Evolutionary conservation across 2,888 invertebrate genomes (phyloP).

Genomic region (Danaus chrysippus): DNA sequence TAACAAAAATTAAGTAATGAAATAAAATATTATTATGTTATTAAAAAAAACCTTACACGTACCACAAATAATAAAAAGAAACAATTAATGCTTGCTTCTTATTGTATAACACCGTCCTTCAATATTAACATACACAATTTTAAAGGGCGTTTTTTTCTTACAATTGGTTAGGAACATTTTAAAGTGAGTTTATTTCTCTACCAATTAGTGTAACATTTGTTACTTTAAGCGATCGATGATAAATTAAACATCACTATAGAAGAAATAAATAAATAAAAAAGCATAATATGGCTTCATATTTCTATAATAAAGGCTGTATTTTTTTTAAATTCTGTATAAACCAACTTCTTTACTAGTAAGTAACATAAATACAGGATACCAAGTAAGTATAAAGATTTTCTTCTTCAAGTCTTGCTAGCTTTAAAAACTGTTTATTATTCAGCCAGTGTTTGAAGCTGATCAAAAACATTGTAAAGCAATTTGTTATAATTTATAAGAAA

Average conservation of each 20-base stretch:
- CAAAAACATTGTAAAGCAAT: conserved; percentile 7
- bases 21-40: too few relatives aligned
- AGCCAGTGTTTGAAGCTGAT: background rate
- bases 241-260: too few relatives aligned
- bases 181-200: background rate
- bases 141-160: conserved; percentile 28
- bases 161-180: conserved; percentile 11
- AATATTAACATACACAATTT: conserved; percentile 63
- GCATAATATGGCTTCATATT: too few relatives aligned
- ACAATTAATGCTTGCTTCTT: conserved; percentile 5
- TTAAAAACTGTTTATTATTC: background rate
- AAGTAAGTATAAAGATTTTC: background rate
- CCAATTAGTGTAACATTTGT: background rate
- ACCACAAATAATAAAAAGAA: background rate
- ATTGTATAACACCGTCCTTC: conserved; percentile 40
- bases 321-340: too few relatives aligned
- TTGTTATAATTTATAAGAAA: conserved; percentile 2
- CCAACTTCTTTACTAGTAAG: too few relatives aligned
- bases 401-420: background rate
- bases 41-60: background rate
- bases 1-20: too few relatives aligned
- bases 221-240: too few relatives aligned
- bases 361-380: too few relatives aligned
- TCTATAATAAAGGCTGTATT: too few relatives aligned
- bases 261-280: too few relatives aligned